phyloP scores from a whole-genome alignment of 2,797 vertebrate genomes.

The Enteromius afrohamiltoni region DNA sequence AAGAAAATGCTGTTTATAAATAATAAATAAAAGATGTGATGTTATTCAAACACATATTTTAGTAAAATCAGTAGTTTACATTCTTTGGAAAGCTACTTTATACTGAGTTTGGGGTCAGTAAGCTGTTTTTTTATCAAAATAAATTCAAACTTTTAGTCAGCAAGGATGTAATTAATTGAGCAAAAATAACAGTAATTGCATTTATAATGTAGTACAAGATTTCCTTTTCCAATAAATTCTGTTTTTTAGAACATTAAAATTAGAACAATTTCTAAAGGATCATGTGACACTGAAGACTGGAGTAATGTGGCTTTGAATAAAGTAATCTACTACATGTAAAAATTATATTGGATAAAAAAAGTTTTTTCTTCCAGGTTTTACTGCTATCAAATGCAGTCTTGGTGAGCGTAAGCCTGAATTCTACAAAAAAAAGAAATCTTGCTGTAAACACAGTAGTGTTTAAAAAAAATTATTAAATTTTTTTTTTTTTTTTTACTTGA shows the following conservation, averaged over 20 bases:
- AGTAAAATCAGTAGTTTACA: not conserved
- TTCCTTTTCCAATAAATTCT: not conserved
- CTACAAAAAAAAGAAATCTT: too few relatives aligned
- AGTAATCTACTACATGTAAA: too few relatives aligned
- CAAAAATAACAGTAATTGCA: not conserved
- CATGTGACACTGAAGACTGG: not conserved
- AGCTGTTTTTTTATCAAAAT: not conserved
- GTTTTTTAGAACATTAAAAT: too few relatives aligned
- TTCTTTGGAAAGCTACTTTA: not conserved
- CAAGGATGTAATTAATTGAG: not conserved
- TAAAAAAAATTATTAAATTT: too few relatives aligned
- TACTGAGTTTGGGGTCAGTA: not conserved
- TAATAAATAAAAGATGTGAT: too few relatives aligned
- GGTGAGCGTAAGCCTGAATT: too few relatives aligned
- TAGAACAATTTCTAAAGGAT: not conserved
- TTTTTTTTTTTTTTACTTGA: not conserved
- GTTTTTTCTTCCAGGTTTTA: too few relatives aligned
- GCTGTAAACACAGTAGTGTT: not conserved
- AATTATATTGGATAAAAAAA: too few relatives aligned
- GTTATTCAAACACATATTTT: not conserved
- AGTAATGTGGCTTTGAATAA: not conserved
- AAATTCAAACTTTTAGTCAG: not conserved
- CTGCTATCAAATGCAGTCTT: not conserved
- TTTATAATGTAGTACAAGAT: not conserved
- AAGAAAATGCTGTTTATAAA: not conserved